Evolutionary conservation across 2,797 vertebrate genomes (phyloP).

Genomic region (Manis javanica): DNA sequence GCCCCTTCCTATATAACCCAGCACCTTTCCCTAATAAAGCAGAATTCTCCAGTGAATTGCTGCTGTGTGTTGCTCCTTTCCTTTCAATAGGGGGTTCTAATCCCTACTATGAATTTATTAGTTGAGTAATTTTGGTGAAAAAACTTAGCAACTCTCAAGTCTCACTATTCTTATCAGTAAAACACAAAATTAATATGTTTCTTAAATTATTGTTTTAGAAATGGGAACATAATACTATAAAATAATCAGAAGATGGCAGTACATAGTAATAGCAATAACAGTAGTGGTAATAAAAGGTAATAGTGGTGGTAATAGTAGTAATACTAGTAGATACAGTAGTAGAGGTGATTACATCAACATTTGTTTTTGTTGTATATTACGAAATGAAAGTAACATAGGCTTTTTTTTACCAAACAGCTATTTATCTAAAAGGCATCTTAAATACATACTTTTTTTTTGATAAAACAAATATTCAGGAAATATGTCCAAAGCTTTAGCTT

Average conservation of each 20-base stretch:
- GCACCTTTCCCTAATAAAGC: too few species aligned
- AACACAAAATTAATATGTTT: neutral
- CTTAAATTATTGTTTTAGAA: neutral
- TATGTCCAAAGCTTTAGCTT: neutral
- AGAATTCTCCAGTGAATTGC: too few species aligned
- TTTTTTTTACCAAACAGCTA: neutral
- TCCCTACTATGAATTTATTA: neutral
- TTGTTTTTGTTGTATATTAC: neutral
- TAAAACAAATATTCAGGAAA: neutral
- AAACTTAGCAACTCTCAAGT: neutral
- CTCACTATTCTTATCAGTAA: neutral
- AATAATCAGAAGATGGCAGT: neutral
- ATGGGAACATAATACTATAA: neutral
- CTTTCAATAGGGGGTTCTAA: neutral
- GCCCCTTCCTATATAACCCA: too few species aligned
- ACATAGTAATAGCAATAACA: neutral
- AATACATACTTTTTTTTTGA: neutral
- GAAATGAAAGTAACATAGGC: neutral
- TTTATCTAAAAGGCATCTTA: neutral
- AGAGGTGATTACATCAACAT: neutral
- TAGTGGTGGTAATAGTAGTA: neutral
- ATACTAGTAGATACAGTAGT: neutral
- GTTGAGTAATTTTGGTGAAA: neutral
- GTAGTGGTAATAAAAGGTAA: neutral
- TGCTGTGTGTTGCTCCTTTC: too few species aligned